Evolutionary conservation across 1,140 invertebrate genomes (phyloP).

Genomic region (Anagrus nilaparvatae): DNA sequence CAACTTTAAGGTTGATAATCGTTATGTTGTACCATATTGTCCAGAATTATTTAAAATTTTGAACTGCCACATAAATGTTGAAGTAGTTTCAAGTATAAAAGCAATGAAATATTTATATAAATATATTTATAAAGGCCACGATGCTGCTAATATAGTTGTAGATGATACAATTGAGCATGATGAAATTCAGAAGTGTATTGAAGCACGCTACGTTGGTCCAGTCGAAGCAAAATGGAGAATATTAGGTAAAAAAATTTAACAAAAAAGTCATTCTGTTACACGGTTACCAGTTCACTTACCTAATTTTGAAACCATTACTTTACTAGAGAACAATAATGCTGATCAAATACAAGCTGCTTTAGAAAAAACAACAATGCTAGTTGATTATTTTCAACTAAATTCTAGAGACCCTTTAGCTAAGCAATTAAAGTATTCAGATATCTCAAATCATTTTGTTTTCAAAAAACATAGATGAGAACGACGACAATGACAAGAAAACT

Average conservation of each 20-base stretch:
- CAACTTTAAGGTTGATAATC: slow-evolving; percentile 7
- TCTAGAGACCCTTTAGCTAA: no score
- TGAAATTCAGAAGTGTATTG: slow-evolving; percentile 8
- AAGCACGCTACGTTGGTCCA: slow-evolving; percentile 9
- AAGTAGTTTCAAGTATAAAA: slow-evolving; percentile 8
- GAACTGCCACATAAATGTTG: slow-evolving; percentile 14
- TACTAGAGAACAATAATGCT: no score
- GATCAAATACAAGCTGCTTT: neutral
- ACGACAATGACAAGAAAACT: neutral
- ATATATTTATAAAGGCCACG: slow-evolving; percentile 13
- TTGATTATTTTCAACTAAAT: no score
- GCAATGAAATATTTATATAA: slow-evolving; percentile 13
- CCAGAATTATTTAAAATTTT: slow-evolving; percentile 2
- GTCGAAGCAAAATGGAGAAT: neutral
- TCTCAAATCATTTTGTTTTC: slow-evolving; percentile 26
- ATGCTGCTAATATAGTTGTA: slow-evolving; percentile 8
- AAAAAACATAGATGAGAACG: no score
- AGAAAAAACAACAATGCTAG: no score
- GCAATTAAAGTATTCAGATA: neutral
- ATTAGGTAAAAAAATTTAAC: slow-evolving; percentile 3
- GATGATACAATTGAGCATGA: slow-evolving; percentile 5
- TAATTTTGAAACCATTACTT: neutral
- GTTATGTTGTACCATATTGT: slow-evolving; percentile 12
- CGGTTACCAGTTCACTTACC: no score
- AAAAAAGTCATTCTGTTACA: slow-evolving; percentile 5